Base-by-base conservation (phyloP, 2,113 vertebrate species). In the Paedocypris sp. region DNA sequence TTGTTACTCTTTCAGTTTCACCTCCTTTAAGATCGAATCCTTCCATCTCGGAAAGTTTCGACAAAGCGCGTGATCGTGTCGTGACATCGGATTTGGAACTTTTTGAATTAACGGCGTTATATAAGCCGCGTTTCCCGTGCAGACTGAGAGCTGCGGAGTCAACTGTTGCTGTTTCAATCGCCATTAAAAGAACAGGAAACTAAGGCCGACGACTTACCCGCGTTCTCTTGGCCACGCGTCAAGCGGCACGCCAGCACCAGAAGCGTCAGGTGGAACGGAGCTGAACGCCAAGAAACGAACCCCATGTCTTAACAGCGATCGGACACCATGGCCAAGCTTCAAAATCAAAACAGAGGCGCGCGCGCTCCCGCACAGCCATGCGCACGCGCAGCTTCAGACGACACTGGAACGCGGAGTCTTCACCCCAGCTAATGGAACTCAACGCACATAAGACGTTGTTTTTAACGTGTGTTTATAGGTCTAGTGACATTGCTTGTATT, bases 251-350 rank as follows among this genome's bases (percentile, higher is more conserved):
- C 7, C 2, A 59, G 42, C 19, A 36, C 19, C 1, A 57, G 4
- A 36, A 61, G 0, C 46, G 10, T n/a, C 6, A 50, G 4, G 3
- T 9, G 8, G 42, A 65, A n/a, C 19, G 61, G 1, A 2, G 8
- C 10, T 5, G 13, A 3, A 11, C 13, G 2, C 6, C 3, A 16
- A 16, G 7, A 5, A 10, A 2, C 5, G 15, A 29, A 26, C 50
- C 45, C 62, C 68, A 70, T 70, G 41, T 7, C 45, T 23, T 50
- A 43, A 15, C 51, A 15, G 28, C 31, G 5, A 5, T 9, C 16
- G 16, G 2, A 8, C 5, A 53, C 49, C 12, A 47, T 22, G 59
- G 51, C 33, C n/a, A n/a, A n/a, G n/a, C n/a, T n/a, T n/a, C n/a
- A n/a, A n/a, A n/a, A n/a, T n/a, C n/a, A n/a, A n/a, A n/a, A n/a